Conservation (phyloP, 2,113 vertebrate species). For the Sprattus sprattus region DNA sequence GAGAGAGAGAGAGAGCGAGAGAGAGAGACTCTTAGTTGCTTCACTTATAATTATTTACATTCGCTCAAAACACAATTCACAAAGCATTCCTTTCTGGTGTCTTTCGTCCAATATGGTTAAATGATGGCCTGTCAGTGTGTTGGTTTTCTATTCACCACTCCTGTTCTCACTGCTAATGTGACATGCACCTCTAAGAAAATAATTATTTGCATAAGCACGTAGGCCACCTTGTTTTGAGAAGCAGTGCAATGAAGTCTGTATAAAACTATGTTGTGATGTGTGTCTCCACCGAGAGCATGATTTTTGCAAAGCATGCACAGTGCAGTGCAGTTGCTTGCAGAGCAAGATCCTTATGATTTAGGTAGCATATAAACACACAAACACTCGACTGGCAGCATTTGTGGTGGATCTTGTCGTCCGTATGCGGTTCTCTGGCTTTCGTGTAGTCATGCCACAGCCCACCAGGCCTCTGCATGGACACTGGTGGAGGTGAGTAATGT, state of each 20-base stretch:
- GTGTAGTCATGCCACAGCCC: background rate
- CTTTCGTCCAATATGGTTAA: background rate
- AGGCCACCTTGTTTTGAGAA: background rate
- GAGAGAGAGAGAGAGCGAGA: constrained; percentile 25
- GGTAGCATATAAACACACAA: background rate
- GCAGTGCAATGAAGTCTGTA: background rate
- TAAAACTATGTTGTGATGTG: background rate
- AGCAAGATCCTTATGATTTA: background rate
- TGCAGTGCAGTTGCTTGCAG: background rate
- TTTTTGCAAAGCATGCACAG: constrained; percentile 8
- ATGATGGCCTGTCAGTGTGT: background rate
- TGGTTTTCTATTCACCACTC: background rate
- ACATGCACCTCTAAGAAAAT: background rate
- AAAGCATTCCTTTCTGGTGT: background rate
- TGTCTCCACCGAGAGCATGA: background rate
- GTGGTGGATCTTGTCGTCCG: background rate
- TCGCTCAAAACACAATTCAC: background rate
- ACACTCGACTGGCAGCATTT: background rate
- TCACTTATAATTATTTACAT: constrained; percentile 8
- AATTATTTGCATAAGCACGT: background rate
- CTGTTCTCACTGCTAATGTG: background rate
- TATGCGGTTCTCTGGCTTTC: background rate
- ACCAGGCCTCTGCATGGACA: background rate
- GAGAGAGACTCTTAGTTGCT: constrained; percentile 11
- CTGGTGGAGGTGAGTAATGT: background rate